These are phyloP conservation scores for Castor canadensis DNA, from an alignment of 2,113 vertebrate species.

Conservation along the genomic window DNA sequence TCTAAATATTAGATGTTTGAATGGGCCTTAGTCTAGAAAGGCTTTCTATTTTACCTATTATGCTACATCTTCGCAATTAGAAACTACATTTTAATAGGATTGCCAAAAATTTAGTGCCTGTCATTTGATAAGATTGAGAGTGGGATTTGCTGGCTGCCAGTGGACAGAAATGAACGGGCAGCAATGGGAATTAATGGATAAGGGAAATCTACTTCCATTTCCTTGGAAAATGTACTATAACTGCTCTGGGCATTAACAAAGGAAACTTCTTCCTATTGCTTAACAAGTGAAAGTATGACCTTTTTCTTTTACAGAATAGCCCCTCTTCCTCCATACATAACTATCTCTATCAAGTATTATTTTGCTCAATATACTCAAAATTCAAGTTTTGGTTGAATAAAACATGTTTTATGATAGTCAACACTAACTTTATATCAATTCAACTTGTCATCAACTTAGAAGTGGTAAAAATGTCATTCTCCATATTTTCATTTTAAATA, in stretches of 20 bases:
- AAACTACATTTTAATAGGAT: slow-evolving; percentile 41
- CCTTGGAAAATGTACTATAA: neutral
- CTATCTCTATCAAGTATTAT: neutral
- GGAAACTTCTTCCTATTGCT: slow-evolving; percentile 16
- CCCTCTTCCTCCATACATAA: neutral
- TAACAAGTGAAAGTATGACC: neutral
- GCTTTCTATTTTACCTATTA: slow-evolving; percentile 11
- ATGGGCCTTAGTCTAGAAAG: slow-evolving; percentile 9
- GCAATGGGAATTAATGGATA: slow-evolving; percentile 52
- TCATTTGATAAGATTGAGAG: slow-evolving; percentile 63
- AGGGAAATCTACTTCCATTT: neutral
- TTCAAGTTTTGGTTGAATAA: slow-evolving; percentile 12
- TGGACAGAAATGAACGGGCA: slow-evolving; percentile 25
- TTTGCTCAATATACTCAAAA: neutral
- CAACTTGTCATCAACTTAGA: slow-evolving; percentile 19
- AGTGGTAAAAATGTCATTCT: neutral
- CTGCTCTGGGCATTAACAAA: neutral
- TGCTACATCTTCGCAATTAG: slow-evolving; percentile 54
- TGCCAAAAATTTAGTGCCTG: slow-evolving; percentile 7
- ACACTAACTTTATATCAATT: neutral
- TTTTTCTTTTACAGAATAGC: neutral
- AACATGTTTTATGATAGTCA: slow-evolving; percentile 18
- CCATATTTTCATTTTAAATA: neutral
- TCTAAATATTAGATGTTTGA: neutral
- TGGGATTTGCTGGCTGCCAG: neutral